Conservation (phyloP, 37 sponge, comb jelly and placozoan species). For the Chondrilla cf. caribensis region DNA sequence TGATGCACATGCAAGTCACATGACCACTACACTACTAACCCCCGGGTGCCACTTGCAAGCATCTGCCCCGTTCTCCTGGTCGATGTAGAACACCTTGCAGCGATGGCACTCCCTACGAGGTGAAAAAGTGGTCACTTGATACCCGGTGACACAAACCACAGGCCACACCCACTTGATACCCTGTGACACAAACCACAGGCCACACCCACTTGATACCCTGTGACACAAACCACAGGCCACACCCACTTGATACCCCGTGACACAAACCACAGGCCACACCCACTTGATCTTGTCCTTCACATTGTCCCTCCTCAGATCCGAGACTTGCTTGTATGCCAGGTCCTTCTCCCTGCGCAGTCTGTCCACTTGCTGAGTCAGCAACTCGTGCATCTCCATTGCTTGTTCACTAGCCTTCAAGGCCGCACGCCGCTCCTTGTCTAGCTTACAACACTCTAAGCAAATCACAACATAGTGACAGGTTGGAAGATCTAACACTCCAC, state of each 20-base stretch:
- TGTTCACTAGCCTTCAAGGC: constrained; percentile 60
- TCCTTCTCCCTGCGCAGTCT: constrained; percentile 51
- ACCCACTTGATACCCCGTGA: not conserved
- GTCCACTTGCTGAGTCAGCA: constrained; percentile 44
- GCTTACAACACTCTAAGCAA: constrained; percentile 14
- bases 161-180: not conserved
- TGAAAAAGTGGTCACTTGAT: not conserved
- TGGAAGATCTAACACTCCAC: not conserved
- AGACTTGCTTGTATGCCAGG: constrained; percentile 44
- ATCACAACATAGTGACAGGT: not conserved
- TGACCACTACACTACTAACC: constrained; percentile 23
- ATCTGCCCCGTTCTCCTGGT: constrained; percentile 21
- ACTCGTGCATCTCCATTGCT: constrained; percentile 50
- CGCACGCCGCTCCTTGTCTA: constrained; percentile 29
- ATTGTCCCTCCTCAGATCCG: constrained; percentile 1
- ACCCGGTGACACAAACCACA: not conserved
- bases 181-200: no score
- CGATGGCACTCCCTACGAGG: constrained; percentile 46
- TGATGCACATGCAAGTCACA: not conserved
- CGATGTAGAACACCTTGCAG: constrained; percentile 59
- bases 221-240: not conserved
- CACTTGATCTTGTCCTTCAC: constrained; percentile 29
- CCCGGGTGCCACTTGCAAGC: constrained; percentile 60
- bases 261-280: not conserved
- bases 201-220: not conserved